phyloP scores from a whole-genome alignment of 1,140 invertebrate genomes.

The Aradophagus sp. region DNA sequence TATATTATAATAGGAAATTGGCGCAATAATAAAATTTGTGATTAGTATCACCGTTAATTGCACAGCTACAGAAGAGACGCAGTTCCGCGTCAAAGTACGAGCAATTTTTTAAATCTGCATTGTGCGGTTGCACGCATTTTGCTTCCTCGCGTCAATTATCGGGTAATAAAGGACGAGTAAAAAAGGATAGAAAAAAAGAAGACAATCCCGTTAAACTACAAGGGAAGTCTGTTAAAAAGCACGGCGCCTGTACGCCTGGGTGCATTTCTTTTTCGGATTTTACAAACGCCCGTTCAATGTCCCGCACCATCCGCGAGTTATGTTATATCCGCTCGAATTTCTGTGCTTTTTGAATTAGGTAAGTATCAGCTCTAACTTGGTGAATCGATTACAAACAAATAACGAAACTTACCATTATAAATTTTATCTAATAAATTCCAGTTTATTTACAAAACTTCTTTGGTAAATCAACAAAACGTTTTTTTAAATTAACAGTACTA shows the following conservation, averaged over 20 bases:
- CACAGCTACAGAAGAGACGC: conserved; percentile 19
- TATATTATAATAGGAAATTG: too few relatives aligned
- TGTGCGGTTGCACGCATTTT: conserved; percentile 50
- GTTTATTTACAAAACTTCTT: too few relatives aligned
- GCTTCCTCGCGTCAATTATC: conserved; percentile 42
- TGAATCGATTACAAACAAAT: too few relatives aligned
- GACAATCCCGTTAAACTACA: conserved; percentile 50
- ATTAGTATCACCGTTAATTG: conserved; percentile 42
- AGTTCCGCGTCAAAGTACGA: conserved; percentile 27
- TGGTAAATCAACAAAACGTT: too few relatives aligned
- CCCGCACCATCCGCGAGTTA: conserved; percentile 3
- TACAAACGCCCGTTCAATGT: conserved; percentile 9
- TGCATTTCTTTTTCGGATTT: conserved; percentile 39
- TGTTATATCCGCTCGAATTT: conserved; percentile 13
- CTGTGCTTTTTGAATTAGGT: conserved; percentile 16
- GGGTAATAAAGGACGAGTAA: not conserved
- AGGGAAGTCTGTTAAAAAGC: conserved; percentile 46
- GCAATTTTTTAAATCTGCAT: conserved; percentile 35
- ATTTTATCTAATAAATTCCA: too few relatives aligned
- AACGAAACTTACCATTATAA: too few relatives aligned
- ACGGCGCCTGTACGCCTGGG: not conserved
- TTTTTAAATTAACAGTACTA: too few relatives aligned
- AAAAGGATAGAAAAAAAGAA: conserved; percentile 35
- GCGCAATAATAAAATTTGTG: conserved; percentile 26
- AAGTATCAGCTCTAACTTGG: not conserved